Base-by-base conservation (phyloP, 1,140 invertebrate species). In the Lasaia peninsularis region DNA sequence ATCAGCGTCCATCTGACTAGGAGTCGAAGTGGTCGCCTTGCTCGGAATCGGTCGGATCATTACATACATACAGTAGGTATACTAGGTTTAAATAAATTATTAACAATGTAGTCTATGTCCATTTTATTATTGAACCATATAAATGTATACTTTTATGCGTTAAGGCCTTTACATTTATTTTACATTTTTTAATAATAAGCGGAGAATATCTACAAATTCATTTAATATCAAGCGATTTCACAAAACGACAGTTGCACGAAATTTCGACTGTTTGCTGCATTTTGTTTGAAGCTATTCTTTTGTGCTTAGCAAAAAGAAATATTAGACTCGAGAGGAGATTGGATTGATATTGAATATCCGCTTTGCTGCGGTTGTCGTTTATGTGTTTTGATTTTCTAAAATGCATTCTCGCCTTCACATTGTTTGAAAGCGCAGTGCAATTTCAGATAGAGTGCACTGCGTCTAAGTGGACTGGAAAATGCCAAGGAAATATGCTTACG, bases 301-400 rank as follows among this genome's bases (percentile, higher is more conserved):
- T 44, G 18, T 18, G 18, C 9, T 10, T 44, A 44, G 7, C 31
- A 51, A 16, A 51, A 28, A 51, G 24, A 28, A 28, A 16, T 51
- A 28, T 51, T 31, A 32, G 21, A 51, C 24, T 9, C 0, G 28
- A 51, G 18, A 51, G 53, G 44, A 64, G 55, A 65, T 60, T 65
- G 51, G 51, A 65, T 57, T 65, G 37, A 24, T 63, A 63, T 60
- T 37, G 57, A 57, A 60, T 60, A 63, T 48, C 54, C 31, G 55
- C 51, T 55, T 51, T 58, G 31, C 40, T 50, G 58, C 56, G 57
- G 58, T 58, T 49, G 48, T 44, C 40, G 52, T 62, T 40, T 60
- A 40, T 54, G 50, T 60, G 56, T 62, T 65, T 61, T 65, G 59
- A 68, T 68, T 65, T 63, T 62, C 33, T 62, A 52, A 59, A 68